Evolutionary conservation across 2,797 vertebrate genomes (phyloP).

Genomic region (Heliangelus exortis): DNA sequence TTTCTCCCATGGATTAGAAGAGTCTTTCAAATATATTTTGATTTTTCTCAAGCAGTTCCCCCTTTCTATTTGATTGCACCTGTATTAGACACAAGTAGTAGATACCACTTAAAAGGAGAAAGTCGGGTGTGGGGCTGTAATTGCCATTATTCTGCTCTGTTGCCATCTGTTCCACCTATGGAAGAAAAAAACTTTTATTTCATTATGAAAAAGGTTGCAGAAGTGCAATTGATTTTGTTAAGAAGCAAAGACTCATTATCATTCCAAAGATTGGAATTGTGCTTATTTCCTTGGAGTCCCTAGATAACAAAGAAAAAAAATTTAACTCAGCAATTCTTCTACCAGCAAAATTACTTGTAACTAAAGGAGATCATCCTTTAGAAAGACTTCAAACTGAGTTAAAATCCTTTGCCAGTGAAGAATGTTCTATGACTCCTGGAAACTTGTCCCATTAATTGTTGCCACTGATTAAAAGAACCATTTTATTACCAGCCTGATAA

Average conservation of each 20-base stretch:
- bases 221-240: slow-evolving; percentile 56
- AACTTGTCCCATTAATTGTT: not conserved
- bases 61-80: slow-evolving; percentile 42
- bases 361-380: slow-evolving; percentile 35
- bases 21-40: slow-evolving; percentile 38
- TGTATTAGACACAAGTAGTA: slow-evolving; percentile 2
- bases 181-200: slow-evolving; percentile 50
- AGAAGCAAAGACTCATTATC: slow-evolving; percentile 46
- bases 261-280: slow-evolving; percentile 23
- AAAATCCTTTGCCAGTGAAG: not conserved
- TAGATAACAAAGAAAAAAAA: slow-evolving; percentile 48
- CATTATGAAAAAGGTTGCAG: slow-evolving; percentile 58
- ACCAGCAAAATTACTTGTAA: slow-evolving; percentile 39
- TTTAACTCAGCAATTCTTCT: slow-evolving; percentile 35
- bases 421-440: not conserved
- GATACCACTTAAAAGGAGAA: slow-evolving; percentile 18
- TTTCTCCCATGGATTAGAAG: slow-evolving; percentile 23
- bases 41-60: slow-evolving; percentile 24
- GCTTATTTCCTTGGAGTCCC: slow-evolving; percentile 17
- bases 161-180: slow-evolving; percentile 19
- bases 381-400: slow-evolving; percentile 15
- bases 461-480: not conserved
- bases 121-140: not conserved
- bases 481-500: not conserved
- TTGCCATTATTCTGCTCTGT: slow-evolving; percentile 37